Evolutionary conservation across 1,140 invertebrate species (phyloP).

Genomic region (Caenorhabditis tropicalis): DNA sequence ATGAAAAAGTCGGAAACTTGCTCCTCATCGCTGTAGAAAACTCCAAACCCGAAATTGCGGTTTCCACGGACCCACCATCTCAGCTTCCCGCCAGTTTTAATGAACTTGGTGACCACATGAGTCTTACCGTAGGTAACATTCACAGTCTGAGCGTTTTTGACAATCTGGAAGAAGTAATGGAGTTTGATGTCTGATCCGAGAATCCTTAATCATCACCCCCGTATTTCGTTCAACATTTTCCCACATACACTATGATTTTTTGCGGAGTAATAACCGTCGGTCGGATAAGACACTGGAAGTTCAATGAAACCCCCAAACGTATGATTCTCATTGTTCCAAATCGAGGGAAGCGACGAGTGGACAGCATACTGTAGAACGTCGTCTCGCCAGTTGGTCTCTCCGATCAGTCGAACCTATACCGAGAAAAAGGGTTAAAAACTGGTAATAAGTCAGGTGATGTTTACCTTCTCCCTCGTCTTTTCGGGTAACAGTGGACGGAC

Average conservation of each 20-base stretch:
- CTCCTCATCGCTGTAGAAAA: slow-evolving; percentile 27
- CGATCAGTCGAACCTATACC: slow-evolving; percentile 43
- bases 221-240: neutral
- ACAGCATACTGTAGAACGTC: slow-evolving; percentile 43
- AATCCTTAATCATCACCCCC: neutral
- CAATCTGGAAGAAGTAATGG: neutral
- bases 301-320: slow-evolving; percentile 14
- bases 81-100: slow-evolving; percentile 13
- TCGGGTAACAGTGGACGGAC: slow-evolving; percentile 42
- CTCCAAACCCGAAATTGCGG: slow-evolving; percentile 41
- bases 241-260: slow-evolving; percentile 31
- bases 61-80: slow-evolving; percentile 46
- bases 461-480: slow-evolving; percentile 45
- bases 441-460: neutral
- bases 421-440: neutral
- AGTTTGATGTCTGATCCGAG: too few relatives aligned
- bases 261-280: slow-evolving; percentile 30
- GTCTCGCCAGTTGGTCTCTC: slow-evolving; percentile 41
- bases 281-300: slow-evolving; percentile 15
- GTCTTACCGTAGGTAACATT: slow-evolving; percentile 34
- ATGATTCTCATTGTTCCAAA: slow-evolving; percentile 49
- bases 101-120: neutral
- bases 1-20: neutral
- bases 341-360: neutral
- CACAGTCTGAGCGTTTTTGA: neutral